A percentile compares a stretch with the other conserved stretches of the same genome.
These are phyloP conservation scores for Sebastes variabilis DNA, from an alignment of 2,797 vertebrate genomes.

Conservation along the genomic window DNA sequence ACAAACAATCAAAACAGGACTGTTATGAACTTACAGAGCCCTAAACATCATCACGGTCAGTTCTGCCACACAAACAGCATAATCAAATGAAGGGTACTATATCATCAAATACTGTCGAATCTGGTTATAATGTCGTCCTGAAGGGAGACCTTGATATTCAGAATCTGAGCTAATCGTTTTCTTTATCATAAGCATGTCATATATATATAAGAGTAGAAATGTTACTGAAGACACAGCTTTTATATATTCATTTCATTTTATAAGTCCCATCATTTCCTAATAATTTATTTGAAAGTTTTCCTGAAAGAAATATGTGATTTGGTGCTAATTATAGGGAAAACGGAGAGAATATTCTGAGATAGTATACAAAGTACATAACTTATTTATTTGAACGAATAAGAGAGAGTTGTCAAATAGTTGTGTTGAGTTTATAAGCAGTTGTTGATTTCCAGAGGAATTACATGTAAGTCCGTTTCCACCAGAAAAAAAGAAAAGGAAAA, in stretches of 20 bases:
- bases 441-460: too few relatives aligned
- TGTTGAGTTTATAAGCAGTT: too few relatives aligned
- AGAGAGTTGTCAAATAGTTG: too few relatives aligned
- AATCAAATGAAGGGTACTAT: not conserved
- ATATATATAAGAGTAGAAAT: not conserved
- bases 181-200: not conserved
- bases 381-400: too few relatives aligned
- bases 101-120: not conserved
- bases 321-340: not conserved
- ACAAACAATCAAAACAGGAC: slow-evolving; percentile 38
- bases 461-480: not conserved
- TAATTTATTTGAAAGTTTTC: not conserved
- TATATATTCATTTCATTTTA: not conserved
- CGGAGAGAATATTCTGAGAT: too few relatives aligned
- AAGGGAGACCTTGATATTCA: not conserved
- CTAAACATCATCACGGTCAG: not conserved
- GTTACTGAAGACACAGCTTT: not conserved
- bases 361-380: too few relatives aligned
- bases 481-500: not conserved
- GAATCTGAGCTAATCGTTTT: not conserved
- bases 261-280: not conserved
- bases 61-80: not conserved
- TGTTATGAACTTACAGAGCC: slow-evolving; percentile 35
- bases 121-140: not conserved
- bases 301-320: not conserved